Evolutionary conservation across 2,113 vertebrate genomes (phyloP).

Genomic region (Microtus oregoni): DNA sequence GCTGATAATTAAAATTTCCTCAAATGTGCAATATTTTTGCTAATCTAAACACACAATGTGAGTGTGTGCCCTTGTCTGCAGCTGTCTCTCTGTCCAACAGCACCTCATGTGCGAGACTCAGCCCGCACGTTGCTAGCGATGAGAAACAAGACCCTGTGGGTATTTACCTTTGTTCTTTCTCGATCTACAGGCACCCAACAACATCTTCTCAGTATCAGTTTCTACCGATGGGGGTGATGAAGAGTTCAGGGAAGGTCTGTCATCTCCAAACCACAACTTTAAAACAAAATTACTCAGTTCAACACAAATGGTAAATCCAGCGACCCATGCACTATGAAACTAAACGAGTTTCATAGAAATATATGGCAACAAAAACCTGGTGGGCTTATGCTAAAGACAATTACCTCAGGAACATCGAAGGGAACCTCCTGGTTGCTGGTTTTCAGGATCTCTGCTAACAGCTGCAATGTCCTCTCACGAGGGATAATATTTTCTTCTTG

Average conservation of each 20-base stretch:
- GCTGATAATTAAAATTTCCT: not conserved
- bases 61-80: accelerated
- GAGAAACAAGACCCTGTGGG: not conserved
- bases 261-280: conserved; percentile 86
- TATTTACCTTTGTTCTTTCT: conserved; percentile 87
- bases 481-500: conserved; percentile 96
- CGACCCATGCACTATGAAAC: conserved; percentile 7
- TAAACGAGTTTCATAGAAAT: not conserved
- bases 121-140: not conserved
- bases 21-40: not conserved
- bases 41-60: not conserved
- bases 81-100: not conserved
- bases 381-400: not conserved
- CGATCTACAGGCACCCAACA: conserved; percentile 86
- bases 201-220: conserved; percentile 46
- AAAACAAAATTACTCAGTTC: conserved; percentile 75
- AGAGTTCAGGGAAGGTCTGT: not conserved
- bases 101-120: not conserved
- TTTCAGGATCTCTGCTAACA: conserved; percentile 91
- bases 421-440: conserved; percentile 92
- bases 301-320: conserved; percentile 32
- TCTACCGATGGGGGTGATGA: not conserved
- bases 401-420: conserved; percentile 94
- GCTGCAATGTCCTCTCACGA: conserved; percentile 89
- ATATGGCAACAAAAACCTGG: not conserved